A percentile compares a stretch with the other conserved stretches of the same genome.
These are phyloP conservation scores for Corvus moneduloides DNA, from an alignment of 2,113 vertebrate species.

Conservation along the genomic window DNA sequence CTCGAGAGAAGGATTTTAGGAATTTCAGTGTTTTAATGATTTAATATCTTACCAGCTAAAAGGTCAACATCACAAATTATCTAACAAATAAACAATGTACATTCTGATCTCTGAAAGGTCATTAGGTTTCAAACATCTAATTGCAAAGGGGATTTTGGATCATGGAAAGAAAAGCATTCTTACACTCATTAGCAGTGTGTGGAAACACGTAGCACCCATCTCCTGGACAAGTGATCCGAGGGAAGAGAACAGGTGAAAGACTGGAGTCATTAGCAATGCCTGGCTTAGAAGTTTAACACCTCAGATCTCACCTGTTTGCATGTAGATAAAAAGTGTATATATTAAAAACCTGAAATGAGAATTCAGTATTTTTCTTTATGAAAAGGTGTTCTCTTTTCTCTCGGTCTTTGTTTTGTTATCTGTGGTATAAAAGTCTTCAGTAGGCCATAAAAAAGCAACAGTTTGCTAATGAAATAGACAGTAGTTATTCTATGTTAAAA, in stretches of 20 bases:
- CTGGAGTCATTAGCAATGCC: neutral
- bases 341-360: neutral
- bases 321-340: neutral
- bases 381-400: neutral
- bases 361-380: neutral
- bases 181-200: neutral
- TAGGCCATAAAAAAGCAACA: neutral
- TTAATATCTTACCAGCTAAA: neutral
- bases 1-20: neutral
- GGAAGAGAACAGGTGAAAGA: neutral
- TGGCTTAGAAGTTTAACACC: neutral
- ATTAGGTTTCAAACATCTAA: neutral
- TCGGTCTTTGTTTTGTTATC: neutral
- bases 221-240: neutral
- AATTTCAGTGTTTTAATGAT: neutral
- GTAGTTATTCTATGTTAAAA: neutral
- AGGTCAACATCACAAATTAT: neutral
- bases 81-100: neutral
- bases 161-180: neutral
- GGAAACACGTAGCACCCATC: rapidly evolving
- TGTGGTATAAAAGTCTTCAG: neutral
- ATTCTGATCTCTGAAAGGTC: neutral
- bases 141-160: neutral
- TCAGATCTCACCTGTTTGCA: neutral
- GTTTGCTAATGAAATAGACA: neutral